Percentiles rank a stretch among this genome's conserved stretches.
Evolutionary conservation across 1,140 invertebrate species (phyloP).

Genomic region (Drosophila rufa): DNA sequence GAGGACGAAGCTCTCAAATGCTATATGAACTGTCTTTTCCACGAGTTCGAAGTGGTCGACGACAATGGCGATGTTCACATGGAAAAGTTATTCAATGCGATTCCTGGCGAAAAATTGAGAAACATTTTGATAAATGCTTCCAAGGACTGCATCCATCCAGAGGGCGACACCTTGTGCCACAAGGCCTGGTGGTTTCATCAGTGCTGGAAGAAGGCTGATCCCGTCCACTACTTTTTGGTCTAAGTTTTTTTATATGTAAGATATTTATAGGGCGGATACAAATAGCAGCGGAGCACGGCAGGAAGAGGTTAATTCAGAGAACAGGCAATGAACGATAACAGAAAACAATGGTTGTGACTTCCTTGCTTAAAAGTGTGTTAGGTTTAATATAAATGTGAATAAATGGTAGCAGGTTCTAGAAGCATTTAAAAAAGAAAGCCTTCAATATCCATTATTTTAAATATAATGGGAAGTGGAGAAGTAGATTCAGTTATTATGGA

Average conservation of each 20-base stretch:
- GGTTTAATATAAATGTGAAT: background rate
- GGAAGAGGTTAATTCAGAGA: background rate
- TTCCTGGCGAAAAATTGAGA: conserved; percentile 57
- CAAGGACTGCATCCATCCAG: conserved; percentile 65
- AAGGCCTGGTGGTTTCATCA: conserved; percentile 81
- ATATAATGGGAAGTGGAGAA: too few species aligned
- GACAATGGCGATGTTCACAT: conserved; percentile 77
- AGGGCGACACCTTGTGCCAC: conserved; percentile 77
- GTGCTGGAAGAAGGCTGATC: conserved; percentile 82
- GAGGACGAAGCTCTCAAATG: conserved; percentile 74
- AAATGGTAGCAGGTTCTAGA: conserved; percentile 5
- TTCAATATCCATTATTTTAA: too few species aligned
- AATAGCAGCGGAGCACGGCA: too few species aligned
- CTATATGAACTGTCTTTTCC: conserved; percentile 81
- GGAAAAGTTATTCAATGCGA: conserved; percentile 57
- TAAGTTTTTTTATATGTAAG: background rate
- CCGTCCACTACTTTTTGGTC: conserved; percentile 61
- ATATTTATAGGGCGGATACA: background rate
- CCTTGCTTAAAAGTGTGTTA: background rate
- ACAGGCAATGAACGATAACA: background rate
- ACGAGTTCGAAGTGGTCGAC: conserved; percentile 74
- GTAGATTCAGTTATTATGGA: too few species aligned
- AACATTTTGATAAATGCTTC: conserved; percentile 63
- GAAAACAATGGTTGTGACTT: background rate
- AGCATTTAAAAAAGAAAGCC: background rate